Percentiles rank a stretch among this genome's conserved stretches.
Conservation (phyloP, 2,113 vertebrate genomes). For the Ictidomys tridecemlineatus region DNA sequence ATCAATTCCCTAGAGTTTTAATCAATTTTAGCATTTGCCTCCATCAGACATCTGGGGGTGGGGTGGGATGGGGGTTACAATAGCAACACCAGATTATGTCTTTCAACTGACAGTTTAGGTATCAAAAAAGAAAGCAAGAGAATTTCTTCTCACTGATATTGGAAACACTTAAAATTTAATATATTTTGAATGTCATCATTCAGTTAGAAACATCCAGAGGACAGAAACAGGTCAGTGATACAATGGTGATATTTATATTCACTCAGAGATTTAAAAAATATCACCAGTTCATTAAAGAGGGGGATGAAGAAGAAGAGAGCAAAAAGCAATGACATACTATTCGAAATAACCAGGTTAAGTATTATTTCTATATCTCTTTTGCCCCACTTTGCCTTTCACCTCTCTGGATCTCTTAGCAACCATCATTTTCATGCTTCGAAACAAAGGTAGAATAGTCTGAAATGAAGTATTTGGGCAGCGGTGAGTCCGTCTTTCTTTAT, state of each 20-base stretch:
- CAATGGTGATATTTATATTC: constrained; percentile 55
- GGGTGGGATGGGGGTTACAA: not conserved
- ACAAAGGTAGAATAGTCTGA: constrained; percentile 23
- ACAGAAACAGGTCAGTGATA: constrained; percentile 61
- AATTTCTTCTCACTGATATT: constrained; percentile 27
- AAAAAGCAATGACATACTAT: not conserved
- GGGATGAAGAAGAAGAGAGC: not conserved
- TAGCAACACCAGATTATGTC: not conserved
- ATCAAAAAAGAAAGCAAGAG: constrained; percentile 57
- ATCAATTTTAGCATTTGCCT: not conserved
- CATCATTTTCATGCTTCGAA: constrained; percentile 18
- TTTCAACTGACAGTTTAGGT: constrained; percentile 29
- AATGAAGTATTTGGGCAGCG: not conserved
- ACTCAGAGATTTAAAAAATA: not conserved
- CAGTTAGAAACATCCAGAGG: constrained; percentile 40
- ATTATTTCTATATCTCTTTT: not conserved
- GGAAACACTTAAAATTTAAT: constrained; percentile 71
- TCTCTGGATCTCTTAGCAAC: constrained; percentile 37
- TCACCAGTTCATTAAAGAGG: not conserved
- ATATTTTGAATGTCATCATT: constrained; percentile 56
- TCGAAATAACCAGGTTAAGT: not conserved
- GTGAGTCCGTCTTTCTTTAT: constrained; percentile 38
- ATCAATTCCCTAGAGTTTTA: not conserved
- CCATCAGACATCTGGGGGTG: not conserved
- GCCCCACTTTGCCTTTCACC: not conserved